phyloP scores from a whole-genome alignment of 2,888 invertebrate species.

The Catocala sponsa region DNA sequence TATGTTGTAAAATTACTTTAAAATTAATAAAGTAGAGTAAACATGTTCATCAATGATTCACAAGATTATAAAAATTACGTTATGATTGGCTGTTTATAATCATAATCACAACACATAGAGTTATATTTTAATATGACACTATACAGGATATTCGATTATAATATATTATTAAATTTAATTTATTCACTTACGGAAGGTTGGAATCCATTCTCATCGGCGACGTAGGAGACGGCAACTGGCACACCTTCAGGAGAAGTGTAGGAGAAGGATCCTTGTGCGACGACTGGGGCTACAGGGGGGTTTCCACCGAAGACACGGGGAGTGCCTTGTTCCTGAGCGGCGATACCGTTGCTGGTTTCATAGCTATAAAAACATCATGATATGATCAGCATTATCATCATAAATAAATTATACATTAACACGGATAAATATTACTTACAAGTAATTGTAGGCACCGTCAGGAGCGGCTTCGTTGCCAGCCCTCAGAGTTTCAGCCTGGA shows the following conservation, averaged over 20 bases:
- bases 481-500: conserved; percentile 66
- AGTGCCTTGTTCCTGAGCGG: conserved; percentile 87
- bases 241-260: conserved; percentile 89
- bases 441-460: conserved; percentile 86
- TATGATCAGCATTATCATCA: too few relatives aligned
- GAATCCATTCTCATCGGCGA: conserved; percentile 91
- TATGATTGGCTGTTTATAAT: too few relatives aligned
- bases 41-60: background rate
- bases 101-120: too few relatives aligned
- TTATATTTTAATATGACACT: too few relatives aligned
- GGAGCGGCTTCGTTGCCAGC: conserved; percentile 79
- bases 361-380: conserved; percentile 69
- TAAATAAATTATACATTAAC: too few relatives aligned
- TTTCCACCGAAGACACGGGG: conserved; percentile 82
- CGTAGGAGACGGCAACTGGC: conserved; percentile 85
- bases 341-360: conserved; percentile 90
- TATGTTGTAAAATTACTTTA: background rate
- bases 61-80: too few relatives aligned
- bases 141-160: too few relatives aligned
- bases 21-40: background rate
- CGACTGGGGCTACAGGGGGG: conserved; percentile 66
- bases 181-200: conserved; percentile 83
- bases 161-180: background rate
- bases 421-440: conserved; percentile 68
- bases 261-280: conserved; percentile 86